Evolutionary conservation across 2,888 invertebrate genomes (phyloP).

Genomic region (Nomada hirtipes): DNA sequence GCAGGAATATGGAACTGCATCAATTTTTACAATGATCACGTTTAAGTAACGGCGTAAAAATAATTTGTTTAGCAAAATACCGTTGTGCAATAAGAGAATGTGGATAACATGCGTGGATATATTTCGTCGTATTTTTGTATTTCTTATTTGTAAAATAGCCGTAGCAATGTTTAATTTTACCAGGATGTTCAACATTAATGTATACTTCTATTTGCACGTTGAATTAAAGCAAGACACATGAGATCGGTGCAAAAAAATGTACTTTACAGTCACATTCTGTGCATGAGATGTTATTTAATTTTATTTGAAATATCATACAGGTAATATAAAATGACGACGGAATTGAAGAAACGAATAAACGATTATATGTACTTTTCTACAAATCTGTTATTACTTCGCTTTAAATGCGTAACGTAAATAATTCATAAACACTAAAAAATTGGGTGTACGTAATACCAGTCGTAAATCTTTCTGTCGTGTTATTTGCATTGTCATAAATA

Average conservation of each 20-base stretch:
- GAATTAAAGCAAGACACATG: no score
- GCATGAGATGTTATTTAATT: not conserved
- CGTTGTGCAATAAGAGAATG: no score
- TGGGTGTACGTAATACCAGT: not conserved
- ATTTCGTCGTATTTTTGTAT: not conserved
- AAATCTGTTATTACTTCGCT: not conserved
- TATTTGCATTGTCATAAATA: not conserved
- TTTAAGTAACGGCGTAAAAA: no score
- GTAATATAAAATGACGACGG: not conserved
- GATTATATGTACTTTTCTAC: not conserved
- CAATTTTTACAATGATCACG: no score
- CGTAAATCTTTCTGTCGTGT: conserved; percentile 38
- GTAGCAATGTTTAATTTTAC: not conserved
- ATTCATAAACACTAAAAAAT: conserved; percentile 24
- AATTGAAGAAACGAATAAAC: not conserved
- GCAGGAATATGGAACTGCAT: no score
- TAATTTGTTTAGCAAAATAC: no score
- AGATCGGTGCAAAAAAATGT: no score
- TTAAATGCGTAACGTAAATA: not conserved
- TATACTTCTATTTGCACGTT: no score
- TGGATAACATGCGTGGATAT: not conserved
- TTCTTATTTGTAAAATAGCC: not conserved
- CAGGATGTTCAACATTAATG: no score
- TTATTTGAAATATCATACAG: not conserved
- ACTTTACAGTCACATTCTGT: no score